Conservation (phyloP, 2,888 invertebrate genomes). For the Brachypalpus laphriformis region DNA sequence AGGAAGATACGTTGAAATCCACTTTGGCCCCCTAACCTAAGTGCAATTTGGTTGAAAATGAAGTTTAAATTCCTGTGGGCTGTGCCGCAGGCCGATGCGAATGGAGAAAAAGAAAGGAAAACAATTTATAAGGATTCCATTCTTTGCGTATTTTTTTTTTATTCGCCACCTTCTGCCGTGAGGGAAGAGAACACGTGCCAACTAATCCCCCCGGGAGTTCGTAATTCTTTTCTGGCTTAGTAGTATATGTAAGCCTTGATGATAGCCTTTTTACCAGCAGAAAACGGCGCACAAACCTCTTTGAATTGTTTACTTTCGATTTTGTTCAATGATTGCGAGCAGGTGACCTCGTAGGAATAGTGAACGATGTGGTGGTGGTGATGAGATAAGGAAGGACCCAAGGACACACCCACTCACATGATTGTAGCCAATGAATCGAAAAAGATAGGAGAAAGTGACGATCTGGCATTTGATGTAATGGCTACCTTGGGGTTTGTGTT, state of each 20-base stretch:
- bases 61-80: not conserved
- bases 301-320: not conserved
- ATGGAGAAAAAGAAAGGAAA: not conserved
- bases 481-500: not conserved
- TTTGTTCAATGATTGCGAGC: not conserved
- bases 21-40: slow-evolving; percentile 8
- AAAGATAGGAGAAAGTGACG: not conserved
- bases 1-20: slow-evolving; percentile 10
- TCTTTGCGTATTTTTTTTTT: not conserved
- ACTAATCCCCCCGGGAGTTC: not conserved
- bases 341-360: not conserved
- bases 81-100: not conserved
- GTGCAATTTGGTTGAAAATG: not conserved
- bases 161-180: not conserved
- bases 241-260: not conserved
- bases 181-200: slow-evolving; percentile 10
- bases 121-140: slow-evolving; percentile 30
- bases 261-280: not conserved
- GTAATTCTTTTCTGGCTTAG: slow-evolving; percentile 11
- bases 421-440: slow-evolving; percentile 5
- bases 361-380: not conserved
- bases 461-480: slow-evolving; percentile 1
- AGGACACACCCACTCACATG: slow-evolving; percentile 6
- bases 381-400: not conserved
- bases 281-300: not conserved